Conservation (phyloP, 1,140 invertebrate genomes). For the Heliconius hewitsoni region DNA sequence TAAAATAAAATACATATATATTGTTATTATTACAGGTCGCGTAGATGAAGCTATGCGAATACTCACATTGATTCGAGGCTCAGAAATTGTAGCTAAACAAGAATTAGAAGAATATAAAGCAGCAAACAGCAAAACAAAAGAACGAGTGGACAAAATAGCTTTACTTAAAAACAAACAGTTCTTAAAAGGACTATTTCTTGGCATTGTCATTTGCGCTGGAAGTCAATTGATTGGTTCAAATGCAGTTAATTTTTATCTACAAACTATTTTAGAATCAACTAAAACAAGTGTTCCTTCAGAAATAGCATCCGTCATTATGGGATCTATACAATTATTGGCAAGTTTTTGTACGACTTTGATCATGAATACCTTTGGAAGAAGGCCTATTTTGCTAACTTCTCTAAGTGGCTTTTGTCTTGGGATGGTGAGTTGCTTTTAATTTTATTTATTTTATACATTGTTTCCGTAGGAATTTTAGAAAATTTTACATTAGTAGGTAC, state of each 20-base stretch:
- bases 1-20: background rate
- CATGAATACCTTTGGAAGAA: constrained; percentile 84
- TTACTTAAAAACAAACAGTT: constrained; percentile 48
- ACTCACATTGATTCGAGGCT: constrained; percentile 22
- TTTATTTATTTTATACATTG: too few relatives aligned
- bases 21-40: constrained; percentile 20
- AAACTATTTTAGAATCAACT: constrained; percentile 84
- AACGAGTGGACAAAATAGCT: constrained; percentile 5
- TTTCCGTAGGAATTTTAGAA: too few relatives aligned
- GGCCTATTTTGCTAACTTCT: constrained; percentile 82
- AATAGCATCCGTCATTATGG: constrained; percentile 85
- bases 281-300: constrained; percentile 82
- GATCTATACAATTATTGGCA: constrained; percentile 82
- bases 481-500: too few relatives aligned
- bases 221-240: constrained; percentile 87
- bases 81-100: constrained; percentile 22
- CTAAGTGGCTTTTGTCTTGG: constrained; percentile 79
- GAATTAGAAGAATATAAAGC: constrained; percentile 34
- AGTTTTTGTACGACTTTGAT: constrained; percentile 79
- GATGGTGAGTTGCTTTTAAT: constrained; percentile 59
- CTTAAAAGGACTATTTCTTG: constrained; percentile 78
- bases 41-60: constrained; percentile 29
- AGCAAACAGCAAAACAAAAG: constrained; percentile 20
- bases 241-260: constrained; percentile 87
- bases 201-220: constrained; percentile 66